A percentile compares a stretch with the other conserved stretches of the same genome.
Evolutionary conservation across 2,888 invertebrate genomes (phyloP).

Genomic region (Argyresthia albistria): DNA sequence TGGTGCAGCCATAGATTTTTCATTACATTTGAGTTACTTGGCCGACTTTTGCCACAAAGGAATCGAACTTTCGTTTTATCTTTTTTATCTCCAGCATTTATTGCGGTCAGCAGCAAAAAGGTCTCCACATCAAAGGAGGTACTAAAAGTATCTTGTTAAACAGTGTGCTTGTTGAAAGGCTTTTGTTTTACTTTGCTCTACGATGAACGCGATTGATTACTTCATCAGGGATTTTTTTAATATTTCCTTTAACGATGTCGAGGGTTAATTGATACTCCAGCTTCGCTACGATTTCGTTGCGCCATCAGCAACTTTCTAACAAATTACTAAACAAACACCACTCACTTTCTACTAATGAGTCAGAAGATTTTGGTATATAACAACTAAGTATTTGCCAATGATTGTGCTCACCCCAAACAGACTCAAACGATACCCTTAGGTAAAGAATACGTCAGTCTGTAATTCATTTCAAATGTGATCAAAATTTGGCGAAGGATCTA

Average conservation of each 20-base stretch:
- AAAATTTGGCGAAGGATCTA: constrained; percentile 19
- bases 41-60: constrained; percentile 49
- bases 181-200: constrained; percentile 6
- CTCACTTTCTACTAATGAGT: too few relatives aligned
- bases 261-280: not conserved
- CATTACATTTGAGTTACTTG: constrained; percentile 54
- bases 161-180: constrained; percentile 5
- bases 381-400: too few relatives aligned
- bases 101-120: constrained; percentile 53
- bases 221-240: constrained; percentile 16
- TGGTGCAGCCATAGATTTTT: constrained; percentile 35
- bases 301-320: constrained; percentile 39
- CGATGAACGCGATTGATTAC: constrained; percentile 16
- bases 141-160: constrained; percentile 33
- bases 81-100: constrained; percentile 47
- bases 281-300: constrained; percentile 24
- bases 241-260: constrained; percentile 12
- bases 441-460: too few relatives aligned
- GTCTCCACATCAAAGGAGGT: constrained; percentile 43
- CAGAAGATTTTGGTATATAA: too few relatives aligned
- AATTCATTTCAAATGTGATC: too few relatives aligned
- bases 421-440: too few relatives aligned
- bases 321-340: constrained; percentile 6
- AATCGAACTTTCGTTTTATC: constrained; percentile 48
- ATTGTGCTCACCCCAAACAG: too few relatives aligned